Base-by-base conservation (phyloP, 2,113 vertebrate species). In the Pseudorhombus dupliciocellatus region DNA sequence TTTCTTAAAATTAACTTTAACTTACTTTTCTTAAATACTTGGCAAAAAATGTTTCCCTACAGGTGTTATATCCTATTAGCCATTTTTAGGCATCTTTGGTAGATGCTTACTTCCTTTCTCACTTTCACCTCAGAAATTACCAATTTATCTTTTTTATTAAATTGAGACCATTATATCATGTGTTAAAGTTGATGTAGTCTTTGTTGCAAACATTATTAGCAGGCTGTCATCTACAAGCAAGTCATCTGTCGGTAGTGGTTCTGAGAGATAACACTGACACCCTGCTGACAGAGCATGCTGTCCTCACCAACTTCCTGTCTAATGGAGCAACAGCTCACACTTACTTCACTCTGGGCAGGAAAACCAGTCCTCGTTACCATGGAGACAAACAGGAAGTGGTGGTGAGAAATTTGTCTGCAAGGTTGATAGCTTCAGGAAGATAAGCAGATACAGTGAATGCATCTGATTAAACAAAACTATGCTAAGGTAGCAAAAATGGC, bases 341-440 rank as follows among this genome's bases (percentile, higher is more conserved):
- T 90, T 84, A 55, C 83, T 84, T 84, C 72, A 77, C 66, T 75
- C 70, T 73, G 31, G 81, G 82, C 90, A 89, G 90, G 91, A 93
- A 93, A 92, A 87, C 88, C 75, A 88, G 78, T 80, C 77, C 73
- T 75, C 9, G 77, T 93, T 88, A 80, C 92, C 86, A 92, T 92
- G 88, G 92, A 84, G 76, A 94, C 89, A 80, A 89, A 92, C 91
- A 94, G 93, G 93, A 94, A 93, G 88, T 80, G 83, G 89, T 86
- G 75, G 86, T 92, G 85, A 89, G 80, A 93, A 92, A 92, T 84
- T 85, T 84, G 75, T 88, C 84, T 66, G 83, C 72, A 70, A 79
- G 80, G 85, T 79, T 80, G 79, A 85, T 81, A 87, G 73, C 73
- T 85, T 68, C 72, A 79, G 56, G 31, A 81, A 75, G 85, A 92